Evolutionary conservation across 2,113 vertebrate species (phyloP).

Genomic region (Corythaixoides concolor): DNA sequence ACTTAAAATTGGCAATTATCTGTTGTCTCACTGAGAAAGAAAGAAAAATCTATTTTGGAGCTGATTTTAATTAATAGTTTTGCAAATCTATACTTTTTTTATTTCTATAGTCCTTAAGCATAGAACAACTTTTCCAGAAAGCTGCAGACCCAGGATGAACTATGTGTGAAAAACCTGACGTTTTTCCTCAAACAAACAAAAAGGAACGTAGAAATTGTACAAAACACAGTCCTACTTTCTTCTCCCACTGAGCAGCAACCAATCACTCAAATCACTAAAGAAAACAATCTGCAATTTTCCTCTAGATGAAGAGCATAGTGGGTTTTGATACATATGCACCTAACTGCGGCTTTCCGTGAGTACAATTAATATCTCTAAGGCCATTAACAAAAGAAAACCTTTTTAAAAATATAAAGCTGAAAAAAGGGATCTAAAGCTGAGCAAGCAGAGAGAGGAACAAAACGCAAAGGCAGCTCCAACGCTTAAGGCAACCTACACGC

Average conservation of each 20-base stretch:
- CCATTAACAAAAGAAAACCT: constrained; percentile 27
- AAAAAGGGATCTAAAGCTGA: constrained; percentile 2
- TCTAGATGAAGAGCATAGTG: neutral
- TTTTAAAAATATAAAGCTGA: neutral
- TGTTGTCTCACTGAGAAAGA: neutral
- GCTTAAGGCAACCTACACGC: neutral
- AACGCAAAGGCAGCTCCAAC: neutral
- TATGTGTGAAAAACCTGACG: neutral
- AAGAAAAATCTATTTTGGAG: neutral
- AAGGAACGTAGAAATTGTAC: neutral
- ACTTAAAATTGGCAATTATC: neutral
- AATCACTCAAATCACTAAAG: neutral
- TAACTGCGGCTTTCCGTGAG: constrained; percentile 17
- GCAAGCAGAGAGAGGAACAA: neutral
- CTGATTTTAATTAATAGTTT: neutral
- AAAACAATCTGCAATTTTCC: constrained; percentile 36
- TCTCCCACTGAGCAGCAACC: constrained; percentile 11
- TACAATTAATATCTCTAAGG: constrained; percentile 45
- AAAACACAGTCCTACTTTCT: neutral
- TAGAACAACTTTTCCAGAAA: neutral
- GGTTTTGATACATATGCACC: neutral
- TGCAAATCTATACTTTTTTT: neutral
- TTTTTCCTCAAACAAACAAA: neutral
- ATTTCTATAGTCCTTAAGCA: neutral
- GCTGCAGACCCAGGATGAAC: neutral